These are phyloP conservation scores for Zonotrichia albicollis DNA, from an alignment of 2,797 vertebrate genomes.

Conservation along the genomic window DNA sequence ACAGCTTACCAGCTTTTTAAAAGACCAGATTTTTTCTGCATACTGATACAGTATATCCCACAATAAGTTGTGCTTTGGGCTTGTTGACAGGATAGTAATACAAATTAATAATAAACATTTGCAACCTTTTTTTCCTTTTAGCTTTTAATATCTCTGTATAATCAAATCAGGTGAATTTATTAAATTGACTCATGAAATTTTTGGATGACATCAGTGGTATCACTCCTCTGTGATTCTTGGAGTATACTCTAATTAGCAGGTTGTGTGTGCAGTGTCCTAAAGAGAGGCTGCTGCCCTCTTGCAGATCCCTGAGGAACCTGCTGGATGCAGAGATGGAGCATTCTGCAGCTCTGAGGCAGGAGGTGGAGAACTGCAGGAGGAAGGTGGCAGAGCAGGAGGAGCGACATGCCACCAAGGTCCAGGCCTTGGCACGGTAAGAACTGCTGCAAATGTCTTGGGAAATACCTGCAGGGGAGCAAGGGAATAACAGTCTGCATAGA, in stretches of 20 bases:
- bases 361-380: slow-evolving; percentile 86
- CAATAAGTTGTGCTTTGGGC: not conserved
- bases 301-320: slow-evolving; percentile 90
- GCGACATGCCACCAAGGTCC: slow-evolving; percentile 86
- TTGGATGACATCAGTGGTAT: not conserved
- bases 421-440: slow-evolving; percentile 89
- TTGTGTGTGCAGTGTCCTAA: not conserved
- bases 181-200: not conserved
- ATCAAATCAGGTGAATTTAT: not conserved
- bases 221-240: not conserved
- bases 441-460: not conserved
- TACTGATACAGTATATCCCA: not conserved
- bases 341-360: slow-evolving; percentile 90
- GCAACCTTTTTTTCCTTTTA: not conserved
- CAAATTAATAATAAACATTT: not conserved
- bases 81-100: not conserved
- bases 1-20: not conserved
- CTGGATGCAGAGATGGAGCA: slow-evolving; percentile 98
- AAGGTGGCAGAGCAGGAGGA: slow-evolving; percentile 91
- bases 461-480: not conserved
- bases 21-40: not conserved
- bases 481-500: not conserved
- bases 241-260: not conserved
- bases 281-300: not conserved
- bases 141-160: not conserved